Percentiles rank a stretch among this genome's conserved stretches.
Conservation (phyloP, 2,113 vertebrate species). For the Neodon shergylaensis region DNA sequence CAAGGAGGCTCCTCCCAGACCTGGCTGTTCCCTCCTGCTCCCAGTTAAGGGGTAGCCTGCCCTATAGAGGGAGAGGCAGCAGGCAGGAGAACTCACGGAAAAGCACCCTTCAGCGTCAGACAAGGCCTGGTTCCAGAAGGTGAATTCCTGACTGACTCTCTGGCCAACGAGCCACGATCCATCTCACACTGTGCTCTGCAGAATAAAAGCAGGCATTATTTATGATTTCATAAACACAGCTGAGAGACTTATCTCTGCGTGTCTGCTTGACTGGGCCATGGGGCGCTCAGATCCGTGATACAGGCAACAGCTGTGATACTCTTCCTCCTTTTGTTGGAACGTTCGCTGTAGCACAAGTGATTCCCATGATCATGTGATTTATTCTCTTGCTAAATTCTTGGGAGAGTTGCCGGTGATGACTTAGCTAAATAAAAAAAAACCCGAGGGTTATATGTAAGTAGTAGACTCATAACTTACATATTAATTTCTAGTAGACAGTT, state of each 20-base stretch:
- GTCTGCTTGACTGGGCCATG: not conserved
- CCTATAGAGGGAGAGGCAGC: not conserved
- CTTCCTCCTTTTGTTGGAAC: slow-evolving; percentile 16
- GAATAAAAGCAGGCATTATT: not conserved
- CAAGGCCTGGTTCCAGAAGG: not conserved
- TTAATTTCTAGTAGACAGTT: not conserved
- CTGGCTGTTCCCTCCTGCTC: not conserved
- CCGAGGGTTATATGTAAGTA: not conserved
- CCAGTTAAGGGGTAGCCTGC: not conserved
- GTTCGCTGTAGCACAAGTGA: not conserved
- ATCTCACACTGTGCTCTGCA: not conserved
- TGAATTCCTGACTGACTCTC: not conserved
- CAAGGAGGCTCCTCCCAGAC: accelerated
- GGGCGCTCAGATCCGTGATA: not conserved
- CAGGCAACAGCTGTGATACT: not conserved
- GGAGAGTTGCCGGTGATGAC: slow-evolving; percentile 30
- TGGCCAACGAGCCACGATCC: not conserved
- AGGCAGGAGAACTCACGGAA: not conserved
- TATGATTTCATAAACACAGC: slow-evolving; percentile 1
- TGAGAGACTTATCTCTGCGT: not conserved
- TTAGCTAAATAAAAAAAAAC: slow-evolving; percentile 29
- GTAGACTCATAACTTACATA: not conserved
- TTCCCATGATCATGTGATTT: not conserved
- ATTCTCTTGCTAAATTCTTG: slow-evolving; percentile 38
- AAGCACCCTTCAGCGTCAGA: not conserved